Evolutionary conservation across 2,888 invertebrate genomes (phyloP), one percentile per base, ranked within the genome.

Genomic region (Plebejus anna): DNA sequence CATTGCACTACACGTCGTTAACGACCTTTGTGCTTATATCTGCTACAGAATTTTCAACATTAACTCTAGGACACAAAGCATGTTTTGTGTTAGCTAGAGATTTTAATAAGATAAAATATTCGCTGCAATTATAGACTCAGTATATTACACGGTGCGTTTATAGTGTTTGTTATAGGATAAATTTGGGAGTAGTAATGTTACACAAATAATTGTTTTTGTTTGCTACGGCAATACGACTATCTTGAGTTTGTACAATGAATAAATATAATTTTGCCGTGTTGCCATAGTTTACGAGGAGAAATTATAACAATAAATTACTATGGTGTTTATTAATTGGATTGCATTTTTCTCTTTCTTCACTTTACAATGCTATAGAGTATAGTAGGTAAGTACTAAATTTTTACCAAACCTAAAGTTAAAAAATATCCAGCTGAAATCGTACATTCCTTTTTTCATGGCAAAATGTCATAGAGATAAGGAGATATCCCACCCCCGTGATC

Each of bases 91-190:
- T 36, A 16, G 36, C 5, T 38, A 32, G 6, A 70, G 4, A 22
- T 28, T 61, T 61, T 70, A 70, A 38, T 70, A 38, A 38, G 70
- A 70, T 70, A 70, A 70, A 70, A 70, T 38, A 70, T 70, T 38
- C 38, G n/a, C 38, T 70, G 70, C 70, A 61, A 61, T 61, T 61
- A 61, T 61, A 61, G 28, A 61, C 61, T 28, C 28, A 28, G 61
- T 70, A 70, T 70, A 70, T 70, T 70, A 70, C 70, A 70, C 38
- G n/a, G 7, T 38, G 32, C 32, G 28, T 57, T 55, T 22, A 22
- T 22, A 55, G 51, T 55, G 51, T 16, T 75, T 55, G 42, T 28
- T 73, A 22, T n/a, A 59, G 22, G 61, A 28, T 22, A 42, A 42
- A 42, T 22, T 61, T 61, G 28, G 61, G 28, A 61, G 4, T 11